phyloP scores from a whole-genome alignment of 2,797 vertebrate genomes.

The Taeniopygia guttata region DNA sequence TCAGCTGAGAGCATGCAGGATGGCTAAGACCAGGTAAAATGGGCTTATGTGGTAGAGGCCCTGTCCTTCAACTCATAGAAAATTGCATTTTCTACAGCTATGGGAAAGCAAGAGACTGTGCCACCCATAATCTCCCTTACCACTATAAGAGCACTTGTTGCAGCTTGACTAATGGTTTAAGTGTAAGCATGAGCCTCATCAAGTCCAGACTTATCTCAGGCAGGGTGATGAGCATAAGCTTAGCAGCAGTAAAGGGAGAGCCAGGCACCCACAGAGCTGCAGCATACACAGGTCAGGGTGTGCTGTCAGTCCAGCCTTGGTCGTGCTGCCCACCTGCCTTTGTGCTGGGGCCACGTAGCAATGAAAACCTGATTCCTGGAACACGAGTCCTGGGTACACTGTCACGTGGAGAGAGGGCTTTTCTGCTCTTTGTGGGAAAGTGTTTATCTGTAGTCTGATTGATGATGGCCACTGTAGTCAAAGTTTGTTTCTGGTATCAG shows the following conservation, averaged over 20 bases:
- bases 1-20: background rate
- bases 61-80: background rate
- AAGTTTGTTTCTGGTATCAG: background rate
- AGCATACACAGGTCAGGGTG: background rate
- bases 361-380: background rate
- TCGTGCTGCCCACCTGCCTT: rapidly evolving
- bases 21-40: background rate
- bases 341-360: background rate
- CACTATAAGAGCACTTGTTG: background rate
- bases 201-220: background rate
- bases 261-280: background rate
- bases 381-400: background rate
- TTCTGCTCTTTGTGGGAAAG: background rate
- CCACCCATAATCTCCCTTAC: background rate
- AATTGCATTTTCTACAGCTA: background rate
- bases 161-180: background rate
- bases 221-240: background rate
- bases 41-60: background rate
- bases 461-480: background rate
- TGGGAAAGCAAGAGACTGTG: background rate
- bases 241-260: background rate
- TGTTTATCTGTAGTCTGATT: background rate
- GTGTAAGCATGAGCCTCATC: background rate
- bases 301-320: background rate
- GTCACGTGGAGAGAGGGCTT: background rate